Percentiles rank a stretch among this genome's conserved stretches.
phyloP scores from a whole-genome alignment of 2,797 vertebrate species.

The Cyclura pinguis region DNA sequence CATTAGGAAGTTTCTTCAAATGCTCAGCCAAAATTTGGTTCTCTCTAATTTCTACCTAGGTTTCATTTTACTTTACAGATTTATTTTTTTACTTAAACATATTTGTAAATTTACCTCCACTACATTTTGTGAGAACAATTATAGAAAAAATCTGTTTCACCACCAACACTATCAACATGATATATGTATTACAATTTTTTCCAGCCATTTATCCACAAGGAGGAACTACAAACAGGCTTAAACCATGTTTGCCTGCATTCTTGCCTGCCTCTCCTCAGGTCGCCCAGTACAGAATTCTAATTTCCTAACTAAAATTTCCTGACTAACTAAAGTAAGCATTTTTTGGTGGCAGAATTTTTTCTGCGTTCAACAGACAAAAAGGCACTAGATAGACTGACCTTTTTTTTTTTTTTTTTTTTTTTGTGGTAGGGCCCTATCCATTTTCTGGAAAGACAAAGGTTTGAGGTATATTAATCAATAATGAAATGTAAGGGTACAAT shows the following conservation, averaged over 20 bases:
- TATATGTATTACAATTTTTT: not conserved
- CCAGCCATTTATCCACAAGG: not conserved
- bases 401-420: too few species aligned
- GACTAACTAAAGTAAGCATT: not conserved
- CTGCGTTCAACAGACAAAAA: not conserved
- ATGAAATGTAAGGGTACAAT: not conserved
- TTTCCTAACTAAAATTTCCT: not conserved
- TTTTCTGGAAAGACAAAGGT: too few species aligned
- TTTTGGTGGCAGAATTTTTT: not conserved
- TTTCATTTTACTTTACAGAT: too few species aligned
- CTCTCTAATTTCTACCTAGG: not conserved
- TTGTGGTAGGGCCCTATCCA: too few species aligned
- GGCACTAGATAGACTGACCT: not conserved
- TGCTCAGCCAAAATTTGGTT: not conserved
- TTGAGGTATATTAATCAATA: not conserved
- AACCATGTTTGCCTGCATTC: not conserved
- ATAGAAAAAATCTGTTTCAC: not conserved
- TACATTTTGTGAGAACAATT: too few species aligned
- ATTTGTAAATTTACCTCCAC: not conserved
- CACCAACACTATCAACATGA: not conserved
- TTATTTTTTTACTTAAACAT: too few species aligned
- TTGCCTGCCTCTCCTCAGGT: not conserved
- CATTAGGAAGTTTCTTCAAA: not conserved
- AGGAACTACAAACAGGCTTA: not conserved
- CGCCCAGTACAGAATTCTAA: not conserved